Evolutionary conservation across 2,113 vertebrate species (phyloP), one percentile per base, ranked within the genome.

Genomic region (Pionites leucogaster): DNA sequence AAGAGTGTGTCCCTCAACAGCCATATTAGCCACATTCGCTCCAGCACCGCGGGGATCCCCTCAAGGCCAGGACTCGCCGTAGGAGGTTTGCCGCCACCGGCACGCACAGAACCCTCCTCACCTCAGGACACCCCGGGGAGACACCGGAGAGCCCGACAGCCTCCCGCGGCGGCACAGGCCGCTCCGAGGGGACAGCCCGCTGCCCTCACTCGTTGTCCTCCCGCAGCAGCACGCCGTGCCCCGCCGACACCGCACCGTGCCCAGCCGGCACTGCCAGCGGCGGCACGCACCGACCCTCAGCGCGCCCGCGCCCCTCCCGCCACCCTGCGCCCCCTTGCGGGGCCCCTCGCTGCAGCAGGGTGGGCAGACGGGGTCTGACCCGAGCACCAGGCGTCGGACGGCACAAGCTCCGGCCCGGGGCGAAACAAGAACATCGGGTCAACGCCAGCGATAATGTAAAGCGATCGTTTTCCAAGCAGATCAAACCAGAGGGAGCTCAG

Each of bases 401-500:
- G 55, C 55, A 22, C 55, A n/a, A 59, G 3, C 13, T 13, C 20
- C 13, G 20, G 20, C 23, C 20, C 33, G 7, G 57, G 10, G 13
- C 9, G 13, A n/a, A 22, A n/a, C 6, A 9, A n/a, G 33, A 35
- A 4, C 57, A 3, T 23, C 23, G 33, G 33, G 5, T 59, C 33
- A n/a, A 15, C 33, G 33, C 57, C 13, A n/a, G 33, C 33, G 57
- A 23, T 23, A n/a, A 23, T 6, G 57, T 15, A n/a, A 23, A 23
- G 57, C 4, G 20, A 14, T 22, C 57, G n/a, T 60, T 37, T 37
- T 17, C n/a, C 46, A 35, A 35, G 25, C 25, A 27, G 25, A 18
- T 14, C 20, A 12, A 35, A 17, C 11, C 39, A 2, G n/a, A 3
- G 39, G 10, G 4, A 10, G 44, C 3, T 9, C 3, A 4, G 1